phyloP scores from a whole-genome alignment of 2,888 invertebrate species.

The Galeruca laticollis region DNA sequence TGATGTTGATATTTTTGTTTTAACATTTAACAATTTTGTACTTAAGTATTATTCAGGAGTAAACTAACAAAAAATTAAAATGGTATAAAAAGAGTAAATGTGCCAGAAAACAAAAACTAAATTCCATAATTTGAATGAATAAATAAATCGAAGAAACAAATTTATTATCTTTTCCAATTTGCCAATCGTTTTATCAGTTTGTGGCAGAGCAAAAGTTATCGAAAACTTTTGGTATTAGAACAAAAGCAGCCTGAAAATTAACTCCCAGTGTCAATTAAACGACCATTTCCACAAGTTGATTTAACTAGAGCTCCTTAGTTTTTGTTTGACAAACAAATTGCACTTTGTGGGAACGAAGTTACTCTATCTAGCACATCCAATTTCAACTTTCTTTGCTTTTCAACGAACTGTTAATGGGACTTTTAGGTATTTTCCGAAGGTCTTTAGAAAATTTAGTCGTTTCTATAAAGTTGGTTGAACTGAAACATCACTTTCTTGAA shows the following conservation, averaged over 20 bases:
- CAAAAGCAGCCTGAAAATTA: not conserved
- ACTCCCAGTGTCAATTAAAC: not conserved
- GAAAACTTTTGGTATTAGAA: not conserved
- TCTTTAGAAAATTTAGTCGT: not conserved
- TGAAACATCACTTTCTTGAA: too few relatives aligned
- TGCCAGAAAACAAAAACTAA: too few relatives aligned
- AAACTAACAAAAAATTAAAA: too few relatives aligned
- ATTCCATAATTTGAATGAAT: too few relatives aligned
- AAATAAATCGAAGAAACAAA: too few relatives aligned
- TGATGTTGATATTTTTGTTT: too few relatives aligned
- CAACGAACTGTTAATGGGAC: not conserved
- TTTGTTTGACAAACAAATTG: slow-evolving; percentile 12
- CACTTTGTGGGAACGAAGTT: slow-evolving; percentile 7
- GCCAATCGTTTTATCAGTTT: not conserved
- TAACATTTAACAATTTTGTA: too few relatives aligned
- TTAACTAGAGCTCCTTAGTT: not conserved
- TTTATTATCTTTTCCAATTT: too few relatives aligned
- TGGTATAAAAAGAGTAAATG: too few relatives aligned
- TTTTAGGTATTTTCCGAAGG: not conserved
- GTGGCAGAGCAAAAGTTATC: not conserved
- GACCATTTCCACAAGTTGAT: slow-evolving; percentile 8
- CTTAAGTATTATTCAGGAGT: too few relatives aligned
- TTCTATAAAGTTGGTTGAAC: not conserved
- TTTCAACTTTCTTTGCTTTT: not conserved
- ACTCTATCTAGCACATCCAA: not conserved